Base-by-base conservation (phyloP, 2,888 invertebrate genomes). In the Fragum whitleyi region DNA sequence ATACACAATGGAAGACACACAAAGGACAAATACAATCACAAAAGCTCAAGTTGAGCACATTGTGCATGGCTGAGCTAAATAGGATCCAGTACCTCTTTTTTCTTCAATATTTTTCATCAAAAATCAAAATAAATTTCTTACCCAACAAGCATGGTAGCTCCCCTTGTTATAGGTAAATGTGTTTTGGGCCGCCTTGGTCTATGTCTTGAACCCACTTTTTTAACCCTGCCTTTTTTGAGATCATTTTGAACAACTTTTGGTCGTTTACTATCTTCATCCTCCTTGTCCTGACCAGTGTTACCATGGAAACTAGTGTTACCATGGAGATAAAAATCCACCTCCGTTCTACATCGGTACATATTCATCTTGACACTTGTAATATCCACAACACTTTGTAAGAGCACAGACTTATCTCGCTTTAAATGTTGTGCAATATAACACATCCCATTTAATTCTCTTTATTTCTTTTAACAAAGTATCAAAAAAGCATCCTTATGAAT, bases 281-380 rank as follows among this genome's bases (percentile, higher is more conserved):
- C 70, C 39, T 69, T 73, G n/a, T 78, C 77, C 29, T 68, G 51
- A n/a, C 85, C 79, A 55, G 79, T 81, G 47, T 70, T 79, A n/a
- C n/a, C n/a, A n/a, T n/a, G n/a, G n/a, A n/a, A n/a, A n/a, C n/a
- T n/a, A n/a, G n/a, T n/a, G 53, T 69, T 79, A 21, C 85, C 85
- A 36, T 74, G 74, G 14, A 81, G 65, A 65, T 77, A 81, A 29
- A 85, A 80, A 61, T 85, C 80, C 32, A 85, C 81, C 59, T 77
- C 81, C 5, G 85, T 82, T 39, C 82, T 85, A 82, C 79, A 82
- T 68, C 85, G 67, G 76, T 85, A 85, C 85, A 85, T 85, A 80
- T 85, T 85, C 85, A 85, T 85, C 36, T 42, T 79, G 53, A 21
- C 36, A 14, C 9, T 28, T 28, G 29, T 69, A 16, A 23, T 23